Percentiles rank a stretch among this genome's conserved stretches.
Evolutionary conservation across 2,113 vertebrate species (phyloP).

Genomic region (Oryzias melastigma): DNA sequence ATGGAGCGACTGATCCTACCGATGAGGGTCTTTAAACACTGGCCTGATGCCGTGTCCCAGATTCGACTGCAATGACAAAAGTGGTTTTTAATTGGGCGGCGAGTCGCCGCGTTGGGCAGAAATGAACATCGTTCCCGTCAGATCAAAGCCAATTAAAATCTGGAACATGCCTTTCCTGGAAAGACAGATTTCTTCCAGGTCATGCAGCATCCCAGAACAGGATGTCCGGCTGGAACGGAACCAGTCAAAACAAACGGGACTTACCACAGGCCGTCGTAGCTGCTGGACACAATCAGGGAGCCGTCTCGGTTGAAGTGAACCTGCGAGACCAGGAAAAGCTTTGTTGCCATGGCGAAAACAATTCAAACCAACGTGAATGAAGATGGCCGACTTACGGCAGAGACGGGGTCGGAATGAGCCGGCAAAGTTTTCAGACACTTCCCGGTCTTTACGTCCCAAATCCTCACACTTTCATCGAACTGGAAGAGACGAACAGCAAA

Average conservation of each 20-base stretch:
- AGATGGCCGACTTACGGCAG: conserved; percentile 84
- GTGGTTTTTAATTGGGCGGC: background rate
- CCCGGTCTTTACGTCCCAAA: conserved; percentile 98
- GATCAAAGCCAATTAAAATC: no score
- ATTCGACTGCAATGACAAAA: conserved; percentile 82
- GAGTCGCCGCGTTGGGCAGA: background rate
- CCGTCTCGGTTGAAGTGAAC: conserved; percentile 98
- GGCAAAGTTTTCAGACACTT: conserved; percentile 98
- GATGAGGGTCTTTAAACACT: conserved; percentile 98
- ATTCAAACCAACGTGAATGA: fast-evolving
- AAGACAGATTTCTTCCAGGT: background rate
- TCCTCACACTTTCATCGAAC: conserved; percentile 97
- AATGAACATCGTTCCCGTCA: background rate
- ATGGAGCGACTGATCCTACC: conserved; percentile 77
- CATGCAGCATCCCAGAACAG: background rate
- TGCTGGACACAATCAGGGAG: conserved; percentile 97
- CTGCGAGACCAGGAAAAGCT: conserved; percentile 62
- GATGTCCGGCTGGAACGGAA: background rate
- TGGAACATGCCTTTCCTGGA: no score
- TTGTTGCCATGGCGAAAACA: fast-evolving
- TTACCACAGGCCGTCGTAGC: conserved; percentile 98
- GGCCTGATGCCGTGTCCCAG: conserved; percentile 98
- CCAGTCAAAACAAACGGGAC: conserved; percentile 38
- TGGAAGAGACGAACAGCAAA: conserved; percentile 45
- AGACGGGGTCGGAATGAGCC: conserved; percentile 96